phyloP scores from a whole-genome alignment of 2,113 vertebrate genomes.

The Sceloporus undulatus region DNA sequence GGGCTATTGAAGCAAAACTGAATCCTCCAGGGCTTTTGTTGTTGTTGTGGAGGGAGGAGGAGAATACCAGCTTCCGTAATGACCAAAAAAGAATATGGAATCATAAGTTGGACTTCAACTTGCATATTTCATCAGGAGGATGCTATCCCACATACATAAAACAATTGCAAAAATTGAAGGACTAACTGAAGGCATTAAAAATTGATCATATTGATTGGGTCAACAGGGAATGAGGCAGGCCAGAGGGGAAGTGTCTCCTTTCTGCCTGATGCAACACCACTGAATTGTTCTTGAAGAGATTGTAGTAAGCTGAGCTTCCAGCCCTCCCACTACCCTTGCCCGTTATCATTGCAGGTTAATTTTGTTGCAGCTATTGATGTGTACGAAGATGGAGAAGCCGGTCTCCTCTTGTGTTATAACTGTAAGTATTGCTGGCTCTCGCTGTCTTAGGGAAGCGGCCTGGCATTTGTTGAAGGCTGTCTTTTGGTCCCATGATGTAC shows the following conservation, averaged over 20 bases:
- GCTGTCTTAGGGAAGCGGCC: too few relatives aligned
- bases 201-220: background rate
- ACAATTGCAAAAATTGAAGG: background rate
- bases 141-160: background rate
- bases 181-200: too few relatives aligned
- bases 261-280: background rate
- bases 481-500: too few relatives aligned
- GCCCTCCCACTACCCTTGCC: slow-evolving; percentile 52
- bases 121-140: too few relatives aligned
- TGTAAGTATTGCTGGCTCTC: slow-evolving; percentile 84
- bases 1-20: too few relatives aligned
- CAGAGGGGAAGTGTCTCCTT: background rate
- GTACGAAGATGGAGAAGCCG: slow-evolving; percentile 99
- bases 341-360: slow-evolving; percentile 89
- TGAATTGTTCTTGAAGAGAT: background rate
- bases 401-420: slow-evolving; percentile 95
- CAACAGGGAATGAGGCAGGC: background rate
- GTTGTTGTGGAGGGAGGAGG: too few relatives aligned
- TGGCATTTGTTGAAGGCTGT: too few relatives aligned
- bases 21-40: too few relatives aligned
- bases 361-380: slow-evolving; percentile 98
- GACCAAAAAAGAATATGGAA: too few relatives aligned
- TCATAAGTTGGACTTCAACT: too few relatives aligned
- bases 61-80: too few relatives aligned
- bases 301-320: background rate